Base-by-base conservation (phyloP, 1,140 invertebrate species). In the Caenorhabditis latens region DNA sequence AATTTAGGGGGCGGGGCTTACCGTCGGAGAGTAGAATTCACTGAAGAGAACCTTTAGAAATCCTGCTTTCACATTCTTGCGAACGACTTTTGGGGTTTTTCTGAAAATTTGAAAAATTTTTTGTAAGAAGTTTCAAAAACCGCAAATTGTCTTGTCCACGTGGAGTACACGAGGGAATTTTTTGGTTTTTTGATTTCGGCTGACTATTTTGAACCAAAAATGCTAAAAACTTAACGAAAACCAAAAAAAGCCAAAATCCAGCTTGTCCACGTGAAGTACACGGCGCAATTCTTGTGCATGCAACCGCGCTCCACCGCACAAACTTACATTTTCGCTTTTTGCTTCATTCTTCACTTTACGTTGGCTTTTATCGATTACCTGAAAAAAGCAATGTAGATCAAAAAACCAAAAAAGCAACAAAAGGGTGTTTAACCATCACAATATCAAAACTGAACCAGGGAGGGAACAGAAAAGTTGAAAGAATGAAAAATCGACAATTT, bases 401-500 rank as follows among this genome's bases (percentile, higher is more conserved):
- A 21, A 58, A 58, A 16, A 3, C 11, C 16, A 19, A n/a, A n/a
- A 58, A 58, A 58, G 57, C 57, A 58, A 58, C 16, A 58, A 21
- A n/a, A 19, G n/a, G 4, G 9, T 16, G 16, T 53, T 4, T 16
- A 16, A 19, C 16, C 57, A 58, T n/a, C 57, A 58, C 57, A n/a
- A 21, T 58, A 58, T 58, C 57, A n/a, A 58, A 58, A 58, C 57
- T 58, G 57, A 58, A 58, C 57, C 57, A 32, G 32, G 32, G 57
- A 21, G 57, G 50, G 50, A 53, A 53, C 50, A 53, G 50, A 53
- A 53, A 53, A 14, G 13, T 58, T n/a, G n/a, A 8, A 58, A 19
- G n/a, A 58, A 58, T 21, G n/a, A 8, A n/a, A n/a, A n/a, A n/a
- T n/a, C 14, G n/a, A 58, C 3, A 58, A 58, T n/a, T 58, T n/a